Evolutionary conservation across 2,797 vertebrate genomes (phyloP).

Genomic region (Adelosebastes latens): DNA sequence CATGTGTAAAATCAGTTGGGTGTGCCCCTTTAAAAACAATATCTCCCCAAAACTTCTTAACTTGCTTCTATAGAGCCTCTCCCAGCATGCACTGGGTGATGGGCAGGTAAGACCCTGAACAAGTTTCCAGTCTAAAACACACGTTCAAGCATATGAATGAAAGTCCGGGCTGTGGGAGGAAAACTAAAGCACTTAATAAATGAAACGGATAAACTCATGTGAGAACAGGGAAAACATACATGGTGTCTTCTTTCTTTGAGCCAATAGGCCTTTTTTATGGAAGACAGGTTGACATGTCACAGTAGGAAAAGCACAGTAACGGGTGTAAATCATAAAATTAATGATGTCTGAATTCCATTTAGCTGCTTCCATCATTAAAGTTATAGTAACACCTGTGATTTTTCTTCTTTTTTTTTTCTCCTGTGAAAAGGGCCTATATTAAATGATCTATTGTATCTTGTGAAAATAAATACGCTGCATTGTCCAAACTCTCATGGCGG

Average conservation of each 20-base stretch:
- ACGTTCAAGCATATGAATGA: neutral
- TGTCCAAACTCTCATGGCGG: neutral
- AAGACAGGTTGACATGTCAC: neutral
- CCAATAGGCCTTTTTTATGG: neutral
- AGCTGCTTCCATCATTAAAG: neutral
- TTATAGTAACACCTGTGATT: neutral
- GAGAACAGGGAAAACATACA: neutral
- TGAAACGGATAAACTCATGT: neutral
- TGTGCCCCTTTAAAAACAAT: neutral
- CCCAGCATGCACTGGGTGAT: neutral
- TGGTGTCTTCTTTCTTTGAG: neutral
- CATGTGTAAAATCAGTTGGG: neutral
- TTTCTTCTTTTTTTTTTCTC: neutral
- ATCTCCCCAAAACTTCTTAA: neutral
- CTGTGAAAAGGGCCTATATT: neutral
- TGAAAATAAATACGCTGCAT: neutral
- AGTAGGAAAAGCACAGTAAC: neutral
- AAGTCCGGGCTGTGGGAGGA: neutral
- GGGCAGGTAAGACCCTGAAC: too few relatives aligned
- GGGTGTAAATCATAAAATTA: neutral
- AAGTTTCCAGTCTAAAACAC: neutral
- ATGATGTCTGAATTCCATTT: slow-evolving; percentile 3
- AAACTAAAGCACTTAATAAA: neutral
- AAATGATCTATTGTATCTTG: neutral
- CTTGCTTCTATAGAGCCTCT: neutral